Evolutionary conservation across 2,797 vertebrate genomes (phyloP).

Genomic region (Picus viridis): DNA sequence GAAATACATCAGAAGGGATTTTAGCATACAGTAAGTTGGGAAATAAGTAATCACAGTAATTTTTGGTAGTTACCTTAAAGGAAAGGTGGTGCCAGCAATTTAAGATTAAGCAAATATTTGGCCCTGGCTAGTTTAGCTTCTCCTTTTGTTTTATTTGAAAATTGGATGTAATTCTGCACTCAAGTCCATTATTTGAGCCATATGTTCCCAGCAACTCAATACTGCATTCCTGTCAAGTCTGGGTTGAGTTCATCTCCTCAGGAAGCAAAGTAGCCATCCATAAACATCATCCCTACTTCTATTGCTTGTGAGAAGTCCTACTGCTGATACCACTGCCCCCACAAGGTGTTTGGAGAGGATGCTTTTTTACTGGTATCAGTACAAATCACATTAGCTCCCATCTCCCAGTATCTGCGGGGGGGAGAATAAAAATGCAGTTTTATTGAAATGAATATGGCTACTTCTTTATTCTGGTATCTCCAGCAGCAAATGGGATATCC

Average conservation of each 20-base stretch:
- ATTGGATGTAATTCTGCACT: not conserved
- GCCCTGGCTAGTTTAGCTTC: not conserved
- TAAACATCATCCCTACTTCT: not conserved
- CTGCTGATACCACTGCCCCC: not conserved
- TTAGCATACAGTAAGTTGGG: not conserved
- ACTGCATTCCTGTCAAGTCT: not conserved
- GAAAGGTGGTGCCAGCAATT: fast-evolving
- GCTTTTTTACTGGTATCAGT: not conserved
- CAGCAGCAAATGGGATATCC: not conserved
- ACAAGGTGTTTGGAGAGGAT: fast-evolving
- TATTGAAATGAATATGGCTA: not conserved
- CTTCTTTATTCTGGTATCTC: not conserved
- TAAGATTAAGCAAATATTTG: not conserved
- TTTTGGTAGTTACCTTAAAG: not conserved
- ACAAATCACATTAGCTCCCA: not conserved
- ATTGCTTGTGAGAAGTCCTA: not conserved
- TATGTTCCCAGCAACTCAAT: not conserved
- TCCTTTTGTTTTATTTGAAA: not conserved
- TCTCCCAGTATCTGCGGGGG: not conserved
- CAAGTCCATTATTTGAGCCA: not conserved
- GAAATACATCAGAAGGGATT: not conserved
- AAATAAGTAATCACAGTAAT: not conserved
- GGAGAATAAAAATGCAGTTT: not conserved
- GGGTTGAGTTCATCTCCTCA: not conserved
- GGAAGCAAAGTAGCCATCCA: not conserved